Percentiles rank a stretch among this genome's conserved stretches.
Conservation (phyloP, 2,113 vertebrate species). For the Otis tarda region DNA sequence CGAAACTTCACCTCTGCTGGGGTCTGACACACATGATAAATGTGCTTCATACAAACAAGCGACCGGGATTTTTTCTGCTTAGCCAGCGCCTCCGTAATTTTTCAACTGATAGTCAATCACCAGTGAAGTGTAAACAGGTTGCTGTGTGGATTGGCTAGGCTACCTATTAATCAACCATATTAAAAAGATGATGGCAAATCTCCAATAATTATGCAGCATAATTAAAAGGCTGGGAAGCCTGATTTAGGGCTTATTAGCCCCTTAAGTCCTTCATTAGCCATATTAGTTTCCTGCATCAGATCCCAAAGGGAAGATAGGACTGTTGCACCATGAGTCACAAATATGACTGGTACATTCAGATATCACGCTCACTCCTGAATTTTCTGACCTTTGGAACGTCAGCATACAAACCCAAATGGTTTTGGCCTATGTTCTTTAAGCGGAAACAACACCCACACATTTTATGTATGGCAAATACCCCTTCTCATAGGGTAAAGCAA, state of each 20-base stretch:
- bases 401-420: not conserved
- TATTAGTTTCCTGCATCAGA: slow-evolving; percentile 1
- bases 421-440: not conserved
- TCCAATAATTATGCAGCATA: not conserved
- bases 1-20: not conserved
- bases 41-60: not conserved
- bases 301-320: not conserved
- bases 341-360: not conserved
- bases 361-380: not conserved
- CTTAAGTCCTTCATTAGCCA: slow-evolving; percentile 33
- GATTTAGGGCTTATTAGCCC: slow-evolving; percentile 30
- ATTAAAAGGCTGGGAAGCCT: slow-evolving; percentile 30
- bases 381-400: not conserved
- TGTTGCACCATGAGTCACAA: not conserved
- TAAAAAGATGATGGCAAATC: slow-evolving; percentile 18
- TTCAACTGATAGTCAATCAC: not conserved
- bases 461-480: not conserved
- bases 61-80: not conserved
- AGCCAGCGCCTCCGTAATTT: not conserved
- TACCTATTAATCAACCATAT: slow-evolving; percentile 12
- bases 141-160: not conserved
- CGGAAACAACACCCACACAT: fast-evolving
- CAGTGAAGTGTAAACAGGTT: not conserved
- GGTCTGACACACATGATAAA: not conserved
- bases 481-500: not conserved